Conservation (phyloP, 2,888 invertebrate species). For the Synanthedon myopaeformis region DNA sequence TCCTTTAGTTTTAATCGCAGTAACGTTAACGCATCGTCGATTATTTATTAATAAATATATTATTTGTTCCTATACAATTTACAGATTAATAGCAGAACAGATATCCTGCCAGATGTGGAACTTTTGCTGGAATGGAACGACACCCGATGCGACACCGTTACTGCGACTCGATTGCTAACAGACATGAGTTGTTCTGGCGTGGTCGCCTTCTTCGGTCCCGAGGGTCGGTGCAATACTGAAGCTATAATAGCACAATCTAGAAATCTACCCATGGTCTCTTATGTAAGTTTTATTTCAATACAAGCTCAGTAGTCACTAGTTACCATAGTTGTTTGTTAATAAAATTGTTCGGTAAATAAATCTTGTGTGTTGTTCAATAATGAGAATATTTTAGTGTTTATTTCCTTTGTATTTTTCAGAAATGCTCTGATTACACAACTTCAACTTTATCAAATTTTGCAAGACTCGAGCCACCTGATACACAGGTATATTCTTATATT, state of each 20-base stretch:
- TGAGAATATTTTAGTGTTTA: background rate
- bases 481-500: constrained; percentile 72
- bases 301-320: too few species aligned
- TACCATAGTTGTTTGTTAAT: too few species aligned
- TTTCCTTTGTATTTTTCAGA: constrained; percentile 71
- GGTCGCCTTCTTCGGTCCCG: constrained; percentile 94
- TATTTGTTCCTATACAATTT: constrained; percentile 7
- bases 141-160: constrained; percentile 86
- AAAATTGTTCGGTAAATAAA: too few species aligned
- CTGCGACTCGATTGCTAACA: constrained; percentile 85
- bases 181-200: constrained; percentile 93
- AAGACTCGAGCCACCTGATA: constrained; percentile 93
- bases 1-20: background rate
- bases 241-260: constrained; percentile 93
- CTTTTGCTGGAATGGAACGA: constrained; percentile 84
- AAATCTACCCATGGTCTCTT: constrained; percentile 97
- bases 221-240: constrained; percentile 94
- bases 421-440: constrained; percentile 93
- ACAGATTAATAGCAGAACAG: constrained; percentile 78
- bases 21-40: background rate
- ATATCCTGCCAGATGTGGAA: constrained; percentile 79
- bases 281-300: constrained; percentile 76
- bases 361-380: background rate
- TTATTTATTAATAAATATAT: background rate
- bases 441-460: constrained; percentile 92